phyloP scores from a whole-genome alignment of 2,888 invertebrate species.

The Eristalis arbustorum region DNA sequence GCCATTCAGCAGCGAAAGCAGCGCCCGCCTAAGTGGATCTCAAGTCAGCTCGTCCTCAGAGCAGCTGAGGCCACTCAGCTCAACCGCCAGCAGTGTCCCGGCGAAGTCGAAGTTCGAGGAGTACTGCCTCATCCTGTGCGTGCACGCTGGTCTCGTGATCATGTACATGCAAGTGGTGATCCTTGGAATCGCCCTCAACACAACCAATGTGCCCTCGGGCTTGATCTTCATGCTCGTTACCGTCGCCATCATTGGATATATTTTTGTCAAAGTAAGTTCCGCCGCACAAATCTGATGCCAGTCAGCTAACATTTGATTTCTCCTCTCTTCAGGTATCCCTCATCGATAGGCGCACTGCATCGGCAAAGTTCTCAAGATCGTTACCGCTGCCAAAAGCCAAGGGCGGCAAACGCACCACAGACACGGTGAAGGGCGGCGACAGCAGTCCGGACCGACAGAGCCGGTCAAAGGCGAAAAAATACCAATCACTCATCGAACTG shows the following conservation, averaged over 20 bases:
- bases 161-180: slow-evolving; percentile 63
- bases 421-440: slow-evolving; percentile 50
- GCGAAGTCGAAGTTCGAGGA: slow-evolving; percentile 38
- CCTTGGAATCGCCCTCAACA: slow-evolving; percentile 54
- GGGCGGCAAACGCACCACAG: not conserved
- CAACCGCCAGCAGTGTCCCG: not conserved
- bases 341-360: slow-evolving; percentile 6
- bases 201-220: slow-evolving; percentile 47
- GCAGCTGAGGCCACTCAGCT: slow-evolving; percentile 9
- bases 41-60: slow-evolving; percentile 20
- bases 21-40: slow-evolving; percentile 20
- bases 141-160: slow-evolving; percentile 56
- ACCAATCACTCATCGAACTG: slow-evolving; percentile 39
- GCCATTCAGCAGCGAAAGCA: slow-evolving; percentile 37
- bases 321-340: slow-evolving; percentile 40
- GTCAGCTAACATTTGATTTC: not conserved
- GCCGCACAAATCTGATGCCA: too few relatives aligned
- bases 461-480: slow-evolving; percentile 59
- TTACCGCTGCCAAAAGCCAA: slow-evolving; percentile 40
- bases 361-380: slow-evolving; percentile 39
- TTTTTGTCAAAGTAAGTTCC: slow-evolving; percentile 59
- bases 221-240: slow-evolving; percentile 52
- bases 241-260: slow-evolving; percentile 55
- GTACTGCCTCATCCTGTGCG: slow-evolving; percentile 38
- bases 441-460: slow-evolving; percentile 59